Evolutionary conservation across 2,113 vertebrate species (phyloP), one percentile per base, ranked within the genome.

Genomic region (Spea multiplicata): DNA sequence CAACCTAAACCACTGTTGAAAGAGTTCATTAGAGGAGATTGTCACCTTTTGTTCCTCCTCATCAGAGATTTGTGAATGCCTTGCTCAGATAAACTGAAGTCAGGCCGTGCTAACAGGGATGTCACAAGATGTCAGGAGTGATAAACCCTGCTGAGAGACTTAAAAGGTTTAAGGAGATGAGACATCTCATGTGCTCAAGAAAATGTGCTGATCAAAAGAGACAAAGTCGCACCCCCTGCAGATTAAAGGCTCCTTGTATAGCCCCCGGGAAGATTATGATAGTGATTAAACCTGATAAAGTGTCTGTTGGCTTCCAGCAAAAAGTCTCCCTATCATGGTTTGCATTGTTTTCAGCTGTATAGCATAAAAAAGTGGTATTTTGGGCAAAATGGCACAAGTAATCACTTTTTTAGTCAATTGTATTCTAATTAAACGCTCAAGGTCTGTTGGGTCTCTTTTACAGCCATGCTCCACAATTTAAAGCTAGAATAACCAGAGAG

Each of bases 131-230:
- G 57, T 47, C 55, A 61, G 53, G 59, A 78, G 14, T 30, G 59
- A 62, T 71, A 5, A 12, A 5, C 4, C 69, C 70, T 46, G 49
- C 49, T 72, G 69, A 64, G 59, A 59, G 50, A 53, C 69, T 66
- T 78, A 5, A 72, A 66, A 78, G 65, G 74, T 65, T 67, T 67
- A 75, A 67, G 64, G 48, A 65, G 68, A 72, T 66, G 14, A 65
- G 14, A 72, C 61, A 72, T 66, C 59, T 65, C 72, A 17, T 53
- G 62, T 44, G 47, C 45, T n/a, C n/a, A 16, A 48, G 66, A 77
- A 52, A 70, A 48, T 61, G 14, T 50, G 7, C 55, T 59, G 69
- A 72, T 72, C 69, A 78, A 78, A 61, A 72, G 76, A 70, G n/a
- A 47, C 46, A 61, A 13, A 13, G 16, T 69, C 65, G 57, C 52